phyloP scores from a whole-genome alignment of 1,140 invertebrate genomes.

The Bursaphelenchus mucronatus region DNA sequence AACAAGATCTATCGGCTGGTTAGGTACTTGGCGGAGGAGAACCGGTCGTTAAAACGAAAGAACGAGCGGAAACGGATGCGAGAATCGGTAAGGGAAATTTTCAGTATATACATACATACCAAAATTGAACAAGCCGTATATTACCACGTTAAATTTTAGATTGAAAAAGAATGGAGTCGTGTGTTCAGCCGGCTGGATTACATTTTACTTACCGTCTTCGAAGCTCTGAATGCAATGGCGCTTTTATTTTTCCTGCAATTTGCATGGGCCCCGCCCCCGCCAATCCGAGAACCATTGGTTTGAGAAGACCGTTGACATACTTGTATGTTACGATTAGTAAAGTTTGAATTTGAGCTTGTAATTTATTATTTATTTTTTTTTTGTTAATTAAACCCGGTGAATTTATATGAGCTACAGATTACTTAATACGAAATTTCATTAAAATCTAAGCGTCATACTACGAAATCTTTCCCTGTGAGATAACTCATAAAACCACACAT shows the following conservation, averaged over 20 bases:
- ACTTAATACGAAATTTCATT: too few species aligned
- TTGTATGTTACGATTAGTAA: neutral
- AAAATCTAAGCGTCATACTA: too few species aligned
- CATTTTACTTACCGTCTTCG: slow-evolving; percentile 41
- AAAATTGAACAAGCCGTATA: neutral
- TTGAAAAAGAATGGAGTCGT: slow-evolving; percentile 42
- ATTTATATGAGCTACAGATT: too few species aligned
- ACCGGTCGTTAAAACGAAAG: slow-evolving; percentile 22
- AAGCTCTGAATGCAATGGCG: slow-evolving; percentile 33
- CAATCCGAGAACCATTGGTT: slow-evolving; percentile 38
- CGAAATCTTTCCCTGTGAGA: too few species aligned
- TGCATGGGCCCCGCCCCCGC: slow-evolving; percentile 38
- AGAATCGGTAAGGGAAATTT: neutral
- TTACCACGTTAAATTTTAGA: too few species aligned
- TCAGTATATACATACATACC: too few species aligned
- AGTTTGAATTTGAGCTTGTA: neutral
- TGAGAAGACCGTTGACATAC: slow-evolving; percentile 4
- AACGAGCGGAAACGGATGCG: slow-evolving; percentile 22
- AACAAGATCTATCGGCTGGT: slow-evolving; percentile 29
- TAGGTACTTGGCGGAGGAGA: slow-evolving; percentile 27
- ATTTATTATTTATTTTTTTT: neutral
- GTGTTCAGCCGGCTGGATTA: slow-evolving; percentile 44
- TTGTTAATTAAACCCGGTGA: too few species aligned
- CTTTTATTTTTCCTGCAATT: slow-evolving; percentile 43
- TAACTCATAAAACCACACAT: too few species aligned